phyloP scores from a whole-genome alignment of 2,888 invertebrate species.

The Folsomia manolachei region DNA sequence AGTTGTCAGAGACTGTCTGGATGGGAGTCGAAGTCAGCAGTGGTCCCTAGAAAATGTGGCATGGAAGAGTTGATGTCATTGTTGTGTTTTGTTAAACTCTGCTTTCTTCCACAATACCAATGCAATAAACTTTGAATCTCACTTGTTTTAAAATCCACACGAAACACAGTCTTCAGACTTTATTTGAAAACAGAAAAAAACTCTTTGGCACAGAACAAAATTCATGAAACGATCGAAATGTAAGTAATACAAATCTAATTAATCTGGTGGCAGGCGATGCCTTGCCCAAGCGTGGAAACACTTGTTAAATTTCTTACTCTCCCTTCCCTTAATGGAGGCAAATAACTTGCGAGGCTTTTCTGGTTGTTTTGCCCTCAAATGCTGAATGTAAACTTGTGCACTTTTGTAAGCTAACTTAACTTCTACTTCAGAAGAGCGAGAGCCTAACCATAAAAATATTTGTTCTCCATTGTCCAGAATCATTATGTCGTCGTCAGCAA shows the following conservation, averaged over 20 bases:
- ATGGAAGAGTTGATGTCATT: slow-evolving; percentile 59
- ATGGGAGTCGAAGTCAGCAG: slow-evolving; percentile 61
- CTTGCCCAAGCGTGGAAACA: slow-evolving; percentile 99
- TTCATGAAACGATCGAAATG: too few species aligned
- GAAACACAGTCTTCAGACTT: too few species aligned
- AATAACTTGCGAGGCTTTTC: slow-evolving; percentile 86
- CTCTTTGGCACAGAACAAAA: too few species aligned
- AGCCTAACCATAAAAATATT: slow-evolving; percentile 96
- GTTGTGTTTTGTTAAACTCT: too few species aligned
- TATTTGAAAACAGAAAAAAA: too few species aligned
- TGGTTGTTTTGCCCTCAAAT: slow-evolving; percentile 91
- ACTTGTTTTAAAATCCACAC: too few species aligned
- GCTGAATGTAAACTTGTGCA: slow-evolving; percentile 97
- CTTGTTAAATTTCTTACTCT: slow-evolving; percentile 89
- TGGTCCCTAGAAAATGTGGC: slow-evolving; percentile 68
- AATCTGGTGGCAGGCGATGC: slow-evolving; percentile 64
- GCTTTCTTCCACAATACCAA: too few species aligned
- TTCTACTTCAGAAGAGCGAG: slow-evolving; percentile 96
- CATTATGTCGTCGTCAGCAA: slow-evolving; percentile 99
- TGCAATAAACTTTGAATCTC: too few species aligned
- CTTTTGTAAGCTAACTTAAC: slow-evolving; percentile 98
- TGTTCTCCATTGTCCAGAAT: slow-evolving; percentile 97
- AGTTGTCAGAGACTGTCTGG: slow-evolving; percentile 62
- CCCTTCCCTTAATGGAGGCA: slow-evolving; percentile 92
- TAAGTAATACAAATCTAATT: too few species aligned